A percentile compares a stretch with the other conserved stretches of the same genome.
Conservation (phyloP, 2,888 invertebrate species). For the Caenorhabditis wallacei region DNA sequence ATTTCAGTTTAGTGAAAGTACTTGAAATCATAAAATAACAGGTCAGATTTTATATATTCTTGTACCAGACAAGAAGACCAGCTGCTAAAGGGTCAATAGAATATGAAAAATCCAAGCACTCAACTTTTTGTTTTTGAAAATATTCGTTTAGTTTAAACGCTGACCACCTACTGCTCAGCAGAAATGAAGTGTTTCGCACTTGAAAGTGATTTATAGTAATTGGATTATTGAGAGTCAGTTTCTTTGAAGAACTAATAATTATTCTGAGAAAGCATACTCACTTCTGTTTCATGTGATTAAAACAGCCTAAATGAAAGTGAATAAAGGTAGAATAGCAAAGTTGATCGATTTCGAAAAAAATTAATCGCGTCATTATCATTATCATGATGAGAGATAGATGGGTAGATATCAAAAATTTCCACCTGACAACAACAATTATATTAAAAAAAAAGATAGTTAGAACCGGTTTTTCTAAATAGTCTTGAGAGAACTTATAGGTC, state of each 20-base stretch:
- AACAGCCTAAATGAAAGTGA: no score
- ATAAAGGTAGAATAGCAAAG: neutral
- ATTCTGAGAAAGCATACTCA: no score
- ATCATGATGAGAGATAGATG: neutral
- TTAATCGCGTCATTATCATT: neutral
- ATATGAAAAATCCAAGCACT: no score
- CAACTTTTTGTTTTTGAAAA: neutral
- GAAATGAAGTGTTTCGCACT: no score
- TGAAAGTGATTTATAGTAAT: no score
- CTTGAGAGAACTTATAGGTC: slow-evolving; percentile 6
- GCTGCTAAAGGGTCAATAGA: no score
- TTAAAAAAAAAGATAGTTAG: neutral
- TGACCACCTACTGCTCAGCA: neutral
- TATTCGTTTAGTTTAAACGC: neutral
- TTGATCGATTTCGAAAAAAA: neutral
- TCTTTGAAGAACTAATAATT: no score
- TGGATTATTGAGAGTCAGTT: no score
- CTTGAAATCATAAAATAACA: no score
- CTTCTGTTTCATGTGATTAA: no score
- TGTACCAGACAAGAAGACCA: no score
- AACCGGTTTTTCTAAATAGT: slow-evolving; percentile 22
- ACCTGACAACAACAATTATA: slow-evolving; percentile 15
- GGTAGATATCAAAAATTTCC: neutral
- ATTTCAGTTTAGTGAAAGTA: neutral
- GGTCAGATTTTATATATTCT: no score